phyloP scores from a whole-genome alignment of 1,140 invertebrate species.

The Plectrocnemia conspersa region DNA sequence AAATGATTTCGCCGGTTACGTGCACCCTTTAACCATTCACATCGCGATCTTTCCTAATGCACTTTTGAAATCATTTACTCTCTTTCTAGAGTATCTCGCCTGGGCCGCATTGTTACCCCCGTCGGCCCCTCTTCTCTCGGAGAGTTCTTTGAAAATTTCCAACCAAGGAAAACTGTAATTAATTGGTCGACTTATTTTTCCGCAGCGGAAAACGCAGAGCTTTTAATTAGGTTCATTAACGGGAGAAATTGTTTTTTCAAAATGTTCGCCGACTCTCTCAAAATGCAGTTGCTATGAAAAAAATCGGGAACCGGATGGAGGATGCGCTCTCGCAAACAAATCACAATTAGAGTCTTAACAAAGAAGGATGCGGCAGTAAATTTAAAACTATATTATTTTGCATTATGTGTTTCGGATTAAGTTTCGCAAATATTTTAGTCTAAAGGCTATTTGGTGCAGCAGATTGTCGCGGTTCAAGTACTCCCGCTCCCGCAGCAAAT shows the following conservation, averaged over 20 bases:
- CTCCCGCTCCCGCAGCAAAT: too few relatives aligned
- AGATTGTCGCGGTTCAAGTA: too few relatives aligned
- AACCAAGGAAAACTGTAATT: constrained; percentile 23
- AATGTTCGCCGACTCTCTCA: too few relatives aligned
- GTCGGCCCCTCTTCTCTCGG: constrained; percentile 1
- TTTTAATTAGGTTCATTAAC: constrained; percentile 24
- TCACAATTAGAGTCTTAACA: too few relatives aligned
- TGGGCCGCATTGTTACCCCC: neutral
- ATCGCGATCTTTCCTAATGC: constrained; percentile 11
- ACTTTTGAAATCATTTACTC: constrained; percentile 14
- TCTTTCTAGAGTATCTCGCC: neutral
- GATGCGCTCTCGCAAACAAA: too few relatives aligned
- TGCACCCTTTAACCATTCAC: constrained; percentile 12
- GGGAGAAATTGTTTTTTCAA: constrained; percentile 18
- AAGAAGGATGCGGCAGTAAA: too few relatives aligned
- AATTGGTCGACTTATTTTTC: constrained; percentile 28
- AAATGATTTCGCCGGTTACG: constrained; percentile 1
- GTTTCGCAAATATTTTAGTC: too few relatives aligned
- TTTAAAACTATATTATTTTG: too few relatives aligned
- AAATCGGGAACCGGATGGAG: too few relatives aligned
- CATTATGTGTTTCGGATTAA: too few relatives aligned
- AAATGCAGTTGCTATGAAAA: too few relatives aligned
- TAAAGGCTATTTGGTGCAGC: too few relatives aligned
- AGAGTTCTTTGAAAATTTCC: constrained; percentile 12
- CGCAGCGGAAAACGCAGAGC: constrained; percentile 16